Conservation (phyloP, 2,797 vertebrate genomes). For the Trachurus trachurus region DNA sequence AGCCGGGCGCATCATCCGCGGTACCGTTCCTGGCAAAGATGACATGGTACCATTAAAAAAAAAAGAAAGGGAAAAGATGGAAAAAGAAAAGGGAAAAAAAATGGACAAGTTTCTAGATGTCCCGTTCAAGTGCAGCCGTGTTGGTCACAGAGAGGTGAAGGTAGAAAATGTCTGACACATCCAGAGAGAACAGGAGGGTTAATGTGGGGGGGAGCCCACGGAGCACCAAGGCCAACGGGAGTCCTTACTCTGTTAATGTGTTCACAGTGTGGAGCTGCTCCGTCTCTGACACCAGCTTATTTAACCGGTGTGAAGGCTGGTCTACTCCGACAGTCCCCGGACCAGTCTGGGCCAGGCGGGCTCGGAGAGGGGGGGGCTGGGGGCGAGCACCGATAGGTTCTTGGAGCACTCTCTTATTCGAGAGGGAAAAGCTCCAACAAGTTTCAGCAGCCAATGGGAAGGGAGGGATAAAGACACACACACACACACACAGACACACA, state of each 20-base stretch:
- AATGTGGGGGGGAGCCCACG: conserved; percentile 22
- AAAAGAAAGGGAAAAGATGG: neutral
- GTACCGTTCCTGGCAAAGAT: conserved; percentile 89
- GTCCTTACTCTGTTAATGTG: conserved; percentile 25
- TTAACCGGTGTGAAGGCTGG: conserved; percentile 40
- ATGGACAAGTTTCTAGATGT: conserved; percentile 44
- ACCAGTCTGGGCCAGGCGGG: conserved; percentile 80
- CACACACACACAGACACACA: conserved; percentile 21
- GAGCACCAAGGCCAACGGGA: conserved; percentile 27
- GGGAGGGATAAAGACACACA: neutral
- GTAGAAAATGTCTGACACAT: conserved; percentile 16
- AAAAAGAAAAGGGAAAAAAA: neutral
- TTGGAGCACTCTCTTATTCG: conserved; percentile 86
- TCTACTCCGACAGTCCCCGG: conserved; percentile 24
- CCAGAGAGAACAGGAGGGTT: conserved; percentile 26
- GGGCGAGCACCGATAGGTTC: conserved; percentile 87
- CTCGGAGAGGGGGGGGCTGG: conserved; percentile 59
- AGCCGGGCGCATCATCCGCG: conserved; percentile 92
- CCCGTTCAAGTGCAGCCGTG: conserved; percentile 55
- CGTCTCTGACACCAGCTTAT: conserved; percentile 30
- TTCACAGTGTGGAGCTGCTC: neutral
- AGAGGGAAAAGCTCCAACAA: conserved; percentile 79
- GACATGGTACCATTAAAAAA: conserved; percentile 64
- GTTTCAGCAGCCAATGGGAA: conserved; percentile 84
- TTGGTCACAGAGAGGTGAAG: conserved; percentile 38